Base-by-base conservation (phyloP, 2,888 invertebrate genomes). In the Xylophagus ater region DNA sequence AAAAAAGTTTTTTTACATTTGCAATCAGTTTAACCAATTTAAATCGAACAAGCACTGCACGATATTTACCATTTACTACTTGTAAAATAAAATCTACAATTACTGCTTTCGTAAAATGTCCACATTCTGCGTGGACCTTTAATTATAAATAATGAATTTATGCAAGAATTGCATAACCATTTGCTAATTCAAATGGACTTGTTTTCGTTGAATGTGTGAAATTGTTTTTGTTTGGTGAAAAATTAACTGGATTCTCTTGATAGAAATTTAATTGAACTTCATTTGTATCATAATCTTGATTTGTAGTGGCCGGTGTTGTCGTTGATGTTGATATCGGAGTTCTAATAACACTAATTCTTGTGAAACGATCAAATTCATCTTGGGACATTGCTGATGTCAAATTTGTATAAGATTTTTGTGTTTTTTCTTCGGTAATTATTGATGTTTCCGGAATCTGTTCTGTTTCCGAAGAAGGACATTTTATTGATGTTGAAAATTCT, bases 211-310 rank as follows among this genome's bases (percentile, higher is more conserved):
- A 60, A 54, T 63, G 62, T 42, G 60, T 55, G 14, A 62, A 63
- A 48, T 57, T 62, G 42, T 63, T 63, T 39, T 63, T 62, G n/a
- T n/a, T 40, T 12, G 63, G 64, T 34, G 64, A 64, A 42, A 63
- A 64, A 44, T 64, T 64, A 3, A 64, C 58, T 3, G 64, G 64
- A 42, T 60, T 57, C 20, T 62, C 63, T 44, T 64, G 62, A 19
- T 49, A 47, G 38, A 42, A 46, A 29, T 42, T 44, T 33, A 45
- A 33, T 31, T 45, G 41, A 3, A 42, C 15, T 4, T 23, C 17
- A 15, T 4, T 21, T 52, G 54, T 41, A 7, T 15, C 23, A 9
- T 15, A 13, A 19, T 13, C 26, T 9, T 13, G 13, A 45, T 32
- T 49, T 47, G 29, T 42, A 49, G 19, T 50, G 47, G 14, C 47